phyloP scores from a whole-genome alignment of 2,113 vertebrate species.

The Fulmarus glacialis region DNA sequence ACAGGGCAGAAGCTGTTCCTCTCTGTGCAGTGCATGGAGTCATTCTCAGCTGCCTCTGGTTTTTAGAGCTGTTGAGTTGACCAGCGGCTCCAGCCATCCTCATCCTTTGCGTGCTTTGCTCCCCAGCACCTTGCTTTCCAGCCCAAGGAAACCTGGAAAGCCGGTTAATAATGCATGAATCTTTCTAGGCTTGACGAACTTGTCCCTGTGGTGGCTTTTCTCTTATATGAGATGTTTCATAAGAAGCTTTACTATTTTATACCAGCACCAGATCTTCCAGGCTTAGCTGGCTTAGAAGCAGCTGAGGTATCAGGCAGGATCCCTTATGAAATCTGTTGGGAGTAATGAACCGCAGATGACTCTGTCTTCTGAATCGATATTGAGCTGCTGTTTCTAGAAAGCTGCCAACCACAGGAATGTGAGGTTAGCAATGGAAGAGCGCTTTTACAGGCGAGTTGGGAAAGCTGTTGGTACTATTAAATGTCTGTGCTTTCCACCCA shows the following conservation, averaged over 20 bases:
- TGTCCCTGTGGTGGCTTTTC: neutral
- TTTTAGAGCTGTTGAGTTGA: neutral
- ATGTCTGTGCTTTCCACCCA: neutral
- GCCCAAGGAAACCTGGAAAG: neutral
- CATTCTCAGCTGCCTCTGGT: neutral
- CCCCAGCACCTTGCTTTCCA: neutral
- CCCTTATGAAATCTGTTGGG: conserved; percentile 19
- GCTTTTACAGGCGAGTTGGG: neutral
- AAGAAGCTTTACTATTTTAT: neutral
- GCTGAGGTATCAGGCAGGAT: conserved; percentile 32
- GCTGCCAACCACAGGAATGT: neutral
- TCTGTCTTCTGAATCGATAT: neutral
- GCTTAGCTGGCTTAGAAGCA: conserved; percentile 26
- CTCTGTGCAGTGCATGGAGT: neutral
- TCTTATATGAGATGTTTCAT: neutral
- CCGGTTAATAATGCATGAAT: neutral
- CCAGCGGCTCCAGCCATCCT: neutral
- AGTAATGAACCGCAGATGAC: conserved; percentile 36
- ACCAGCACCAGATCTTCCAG: neutral
- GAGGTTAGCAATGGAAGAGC: neutral
- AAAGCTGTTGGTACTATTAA: conserved; percentile 1
- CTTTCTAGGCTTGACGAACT: neutral
- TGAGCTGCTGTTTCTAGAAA: conserved; percentile 10
- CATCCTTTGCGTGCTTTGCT: neutral
- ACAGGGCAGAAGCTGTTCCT: neutral